A percentile compares a stretch with the other conserved stretches of the same genome.
phyloP scores from a whole-genome alignment of 2,888 invertebrate genomes.

The Encarsia formosa region DNA sequence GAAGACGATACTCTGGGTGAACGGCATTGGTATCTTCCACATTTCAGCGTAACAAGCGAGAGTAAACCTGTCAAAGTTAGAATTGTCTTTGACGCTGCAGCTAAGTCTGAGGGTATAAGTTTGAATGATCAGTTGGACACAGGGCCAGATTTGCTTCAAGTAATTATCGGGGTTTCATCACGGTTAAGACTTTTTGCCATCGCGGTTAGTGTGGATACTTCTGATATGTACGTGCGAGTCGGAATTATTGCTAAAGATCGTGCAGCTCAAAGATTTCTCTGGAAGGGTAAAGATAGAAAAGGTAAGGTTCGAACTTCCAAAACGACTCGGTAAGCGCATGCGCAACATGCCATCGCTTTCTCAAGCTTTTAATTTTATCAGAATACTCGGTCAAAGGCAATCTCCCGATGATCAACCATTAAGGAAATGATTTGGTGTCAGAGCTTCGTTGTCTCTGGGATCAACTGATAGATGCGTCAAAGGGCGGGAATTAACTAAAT shows the following conservation, averaged over 20 bases:
- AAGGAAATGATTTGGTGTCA: slow-evolving; percentile 23
- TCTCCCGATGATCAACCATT: slow-evolving; percentile 11
- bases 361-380: too few species aligned
- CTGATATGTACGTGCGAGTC: neutral
- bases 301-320: too few species aligned
- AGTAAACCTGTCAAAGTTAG: neutral
- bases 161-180: neutral
- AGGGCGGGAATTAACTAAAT: slow-evolving; percentile 18
- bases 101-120: neutral
- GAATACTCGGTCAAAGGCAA: too few species aligned
- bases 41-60: slow-evolving; percentile 1
- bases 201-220: neutral
- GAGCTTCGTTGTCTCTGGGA: slow-evolving; percentile 22
- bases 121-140: neutral
- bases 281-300: neutral
- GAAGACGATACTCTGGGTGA: neutral
- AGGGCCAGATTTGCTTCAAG: neutral
- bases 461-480: slow-evolving; percentile 34
- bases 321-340: too few species aligned
- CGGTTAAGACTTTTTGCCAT: neutral
- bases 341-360: too few species aligned
- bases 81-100: neutral
- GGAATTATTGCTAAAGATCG: neutral
- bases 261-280: neutral
- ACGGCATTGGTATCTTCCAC: slow-evolving; percentile 1